These are phyloP conservation scores for Porphyrio hochstetteri DNA, from an alignment of 2,113 vertebrate genomes.

Conservation along the genomic window DNA sequence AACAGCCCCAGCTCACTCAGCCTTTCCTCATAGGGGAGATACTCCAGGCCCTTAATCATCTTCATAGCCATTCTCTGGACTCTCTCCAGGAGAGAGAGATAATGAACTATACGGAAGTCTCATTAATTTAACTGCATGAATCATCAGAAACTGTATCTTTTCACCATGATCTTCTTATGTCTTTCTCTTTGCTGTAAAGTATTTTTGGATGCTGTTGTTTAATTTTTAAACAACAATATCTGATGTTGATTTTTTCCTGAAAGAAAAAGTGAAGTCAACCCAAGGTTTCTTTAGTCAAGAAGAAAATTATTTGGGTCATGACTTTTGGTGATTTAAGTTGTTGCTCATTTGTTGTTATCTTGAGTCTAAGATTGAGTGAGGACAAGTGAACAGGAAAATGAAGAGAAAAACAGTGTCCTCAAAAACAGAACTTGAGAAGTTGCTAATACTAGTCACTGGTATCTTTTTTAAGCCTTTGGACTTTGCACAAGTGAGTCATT, in stretches of 20 bases:
- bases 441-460: background rate
- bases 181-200: background rate
- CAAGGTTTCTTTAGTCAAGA: background rate
- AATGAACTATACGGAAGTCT: background rate
- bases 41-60: too few species aligned
- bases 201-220: background rate
- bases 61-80: too few species aligned
- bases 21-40: too few species aligned
- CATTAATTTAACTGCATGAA: background rate
- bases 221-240: background rate
- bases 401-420: background rate
- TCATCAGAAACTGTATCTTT: background rate
- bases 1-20: too few species aligned
- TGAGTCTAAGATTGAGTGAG: background rate
- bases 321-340: background rate
- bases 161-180: background rate
- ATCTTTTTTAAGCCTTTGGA: background rate
- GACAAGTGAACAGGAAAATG: background rate
- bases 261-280: background rate
- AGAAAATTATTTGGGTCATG: background rate
- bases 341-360: background rate
- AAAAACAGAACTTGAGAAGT: background rate
- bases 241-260: background rate
- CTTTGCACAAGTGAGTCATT: background rate
- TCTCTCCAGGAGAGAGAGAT: too few species aligned